Evolutionary conservation across 2,888 invertebrate species (phyloP), one percentile per base, ranked within the genome.

Genomic region (Chrysotoxum bicinctum): DNA sequence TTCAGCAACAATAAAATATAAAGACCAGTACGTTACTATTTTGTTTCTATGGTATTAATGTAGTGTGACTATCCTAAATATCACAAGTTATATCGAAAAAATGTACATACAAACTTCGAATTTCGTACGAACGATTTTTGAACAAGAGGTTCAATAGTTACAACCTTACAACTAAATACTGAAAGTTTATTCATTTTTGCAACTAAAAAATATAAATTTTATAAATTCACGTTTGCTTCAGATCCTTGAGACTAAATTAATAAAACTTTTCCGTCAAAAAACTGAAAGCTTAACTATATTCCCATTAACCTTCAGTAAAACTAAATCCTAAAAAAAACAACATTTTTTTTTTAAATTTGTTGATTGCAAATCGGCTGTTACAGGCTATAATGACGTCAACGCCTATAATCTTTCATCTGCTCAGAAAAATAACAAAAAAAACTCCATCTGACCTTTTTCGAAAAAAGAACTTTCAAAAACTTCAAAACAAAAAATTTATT

Each of bases 391-490:
- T 50, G 48, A 50, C 66, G 66, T 35, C 35, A 35, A 48, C 23
- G 21, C 50, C 48, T 23, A 30, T 45, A 50, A 50, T 66, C 48
- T 35, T 50, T 66, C 21, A 50, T 35, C 50, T 43, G 23, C n/a
- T 62, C 16, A 21, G 12, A 30, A 14, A 30, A 21, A 30, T 14
- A 43, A 16, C 7, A 43, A 8, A 43, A 43, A 43, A 1, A 6
- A 35, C 9, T 66, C 23, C 21, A 35, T 50, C 9, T 66, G 66
- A 66, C 66, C 50, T 66, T 66, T 66, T 66, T 50, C 1, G 32
- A 19, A 45, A 37, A 23, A 58, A 60, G 21, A 21, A 66, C 66
- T 66, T 66, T 66, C 66, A 66, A 48, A 66, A 66, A 66, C 66
- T 50, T 66, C 66, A 66, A 50, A 66, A 66, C 48, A 50, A 0